phyloP scores from a whole-genome alignment of 2,797 vertebrate genomes.

The Odontamblyopus rebecca region DNA sequence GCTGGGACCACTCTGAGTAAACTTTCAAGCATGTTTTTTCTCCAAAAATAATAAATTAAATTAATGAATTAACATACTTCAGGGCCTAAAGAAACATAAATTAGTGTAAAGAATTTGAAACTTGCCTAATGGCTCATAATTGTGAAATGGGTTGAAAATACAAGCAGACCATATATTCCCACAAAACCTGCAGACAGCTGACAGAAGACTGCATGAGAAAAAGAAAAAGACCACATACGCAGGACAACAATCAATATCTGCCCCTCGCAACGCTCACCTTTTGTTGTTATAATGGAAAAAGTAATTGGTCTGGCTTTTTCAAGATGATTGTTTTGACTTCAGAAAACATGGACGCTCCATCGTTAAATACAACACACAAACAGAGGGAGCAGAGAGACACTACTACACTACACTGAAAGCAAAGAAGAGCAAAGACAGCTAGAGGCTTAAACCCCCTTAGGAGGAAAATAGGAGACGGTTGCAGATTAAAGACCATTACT shows the following conservation, averaged over 20 bases:
- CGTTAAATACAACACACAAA: slow-evolving; percentile 8
- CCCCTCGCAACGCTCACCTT: slow-evolving; percentile 18
- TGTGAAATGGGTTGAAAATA: slow-evolving; percentile 10
- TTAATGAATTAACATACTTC: slow-evolving; percentile 35
- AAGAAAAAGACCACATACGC: not conserved
- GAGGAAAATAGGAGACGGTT: not conserved
- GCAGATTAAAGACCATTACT: not conserved
- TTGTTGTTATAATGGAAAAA: slow-evolving; percentile 33
- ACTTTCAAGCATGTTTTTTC: slow-evolving; percentile 10
- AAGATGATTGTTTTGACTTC: slow-evolving; percentile 29
- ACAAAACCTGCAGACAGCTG: not conserved
- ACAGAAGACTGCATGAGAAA: not conserved
- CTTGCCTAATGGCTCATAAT: slow-evolving; percentile 17
- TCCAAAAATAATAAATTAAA: not conserved
- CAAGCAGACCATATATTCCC: not conserved
- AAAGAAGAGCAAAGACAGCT: not conserved
- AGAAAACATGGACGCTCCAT: slow-evolving; percentile 19
- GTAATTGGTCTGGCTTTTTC: slow-evolving; percentile 49
- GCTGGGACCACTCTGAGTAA: slow-evolving; percentile 33
- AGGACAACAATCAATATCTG: slow-evolving; percentile 35
- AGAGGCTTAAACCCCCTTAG: not conserved
- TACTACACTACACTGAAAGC: not conserved
- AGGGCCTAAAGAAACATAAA: slow-evolving; percentile 46
- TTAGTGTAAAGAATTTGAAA: slow-evolving; percentile 32
- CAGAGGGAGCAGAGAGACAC: not conserved